A percentile compares a stretch with the other conserved stretches of the same genome.
phyloP scores from a whole-genome alignment of 1,140 invertebrate species.

The Sycophila sp. region DNA sequence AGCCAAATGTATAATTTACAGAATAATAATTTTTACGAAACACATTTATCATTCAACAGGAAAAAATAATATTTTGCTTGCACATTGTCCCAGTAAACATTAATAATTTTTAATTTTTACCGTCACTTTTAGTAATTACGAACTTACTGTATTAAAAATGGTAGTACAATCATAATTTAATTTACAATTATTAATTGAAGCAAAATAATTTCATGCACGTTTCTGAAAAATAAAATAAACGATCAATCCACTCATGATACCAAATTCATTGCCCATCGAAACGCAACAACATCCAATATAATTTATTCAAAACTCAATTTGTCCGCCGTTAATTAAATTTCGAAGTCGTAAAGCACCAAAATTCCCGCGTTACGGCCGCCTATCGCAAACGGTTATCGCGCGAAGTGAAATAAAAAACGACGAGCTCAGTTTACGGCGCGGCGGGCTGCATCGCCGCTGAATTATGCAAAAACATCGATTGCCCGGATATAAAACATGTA shows the following conservation, averaged over 20 bases:
- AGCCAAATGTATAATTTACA: neutral
- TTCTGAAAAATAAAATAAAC: too few relatives aligned
- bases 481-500: slow-evolving; percentile 31
- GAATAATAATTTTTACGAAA: neutral
- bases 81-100: neutral
- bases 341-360: neutral
- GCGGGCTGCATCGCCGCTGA: slow-evolving; percentile 33
- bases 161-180: too few relatives aligned
- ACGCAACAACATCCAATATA: too few relatives aligned
- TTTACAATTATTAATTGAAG: too few relatives aligned
- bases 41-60: too few relatives aligned
- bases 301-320: neutral
- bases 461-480: slow-evolving; percentile 53
- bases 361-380: neutral
- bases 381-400: neutral
- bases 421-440: neutral
- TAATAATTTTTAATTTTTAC: too few relatives aligned
- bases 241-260: too few relatives aligned
- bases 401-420: neutral
- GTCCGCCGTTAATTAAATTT: neutral
- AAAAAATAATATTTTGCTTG: neutral
- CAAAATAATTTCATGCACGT: too few relatives aligned
- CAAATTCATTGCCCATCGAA: too few relatives aligned
- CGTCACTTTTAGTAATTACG: too few relatives aligned
- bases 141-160: too few relatives aligned